Base-by-base conservation (phyloP, 1,140 invertebrate species). In the Drosophila parabipectinata region DNA sequence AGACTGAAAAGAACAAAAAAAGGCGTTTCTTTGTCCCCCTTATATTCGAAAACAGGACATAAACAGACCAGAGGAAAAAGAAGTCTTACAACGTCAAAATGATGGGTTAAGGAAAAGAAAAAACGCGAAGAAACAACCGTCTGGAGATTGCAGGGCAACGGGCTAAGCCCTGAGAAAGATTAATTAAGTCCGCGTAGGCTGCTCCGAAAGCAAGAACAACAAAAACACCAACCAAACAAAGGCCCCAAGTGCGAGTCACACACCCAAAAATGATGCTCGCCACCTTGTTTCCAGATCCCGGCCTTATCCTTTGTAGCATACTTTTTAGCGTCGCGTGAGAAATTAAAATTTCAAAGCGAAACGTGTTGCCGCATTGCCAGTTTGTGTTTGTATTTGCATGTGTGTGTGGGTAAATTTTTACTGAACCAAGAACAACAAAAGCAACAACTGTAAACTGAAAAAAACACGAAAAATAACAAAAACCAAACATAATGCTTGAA, bases 311-410 rank as follows among this genome's bases (percentile, higher is more conserved):
- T 76, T 66, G 9, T 58, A 64, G 66, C 74, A 68, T 87, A 81
- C 82, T 85, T 85, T 85, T 62, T 59, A 62, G 82, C 82, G 62
- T 66, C 78, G 82, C 78, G 82, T 75, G 78, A 85, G 76, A 85
- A 85, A 85, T 85, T 85, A 87, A 85, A 87, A 85, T 87, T 85
- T 85, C 82, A 82, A 81, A 81, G 77, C 81, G 47, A 77, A 66
- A 72, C 77, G 59, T 79, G 79, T 50, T 74, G 55, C 75, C 52
- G 58, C 80, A 76, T 76, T 75, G 75, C 61, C 47, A 57, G 61
- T 41, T 58, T 62, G 44, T 26, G 26, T 47, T 21, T 21, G 44
- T 63, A 51, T 58, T 51, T 51, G 4, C 50, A 48, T 63, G 30
- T 8, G 41, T 67, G 64, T 53, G 82, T 88, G 21, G 21, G 21